phyloP scores from a whole-genome alignment of 2,888 invertebrate species.

The Hirtodrosophila alboralis region DNA sequence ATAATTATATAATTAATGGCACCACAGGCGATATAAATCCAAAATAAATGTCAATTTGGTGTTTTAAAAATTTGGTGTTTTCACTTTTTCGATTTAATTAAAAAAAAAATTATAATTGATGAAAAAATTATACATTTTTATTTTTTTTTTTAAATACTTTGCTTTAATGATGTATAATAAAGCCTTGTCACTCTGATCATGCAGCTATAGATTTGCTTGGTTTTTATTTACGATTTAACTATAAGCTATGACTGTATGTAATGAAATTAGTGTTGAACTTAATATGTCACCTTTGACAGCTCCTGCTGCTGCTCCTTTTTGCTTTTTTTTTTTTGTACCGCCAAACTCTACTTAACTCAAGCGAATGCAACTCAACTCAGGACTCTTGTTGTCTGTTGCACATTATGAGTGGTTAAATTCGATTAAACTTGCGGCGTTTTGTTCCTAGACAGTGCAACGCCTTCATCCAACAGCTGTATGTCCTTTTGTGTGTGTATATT shows the following conservation, averaged over 20 bases:
- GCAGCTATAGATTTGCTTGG: constrained; percentile 23
- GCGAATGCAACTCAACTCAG: too few species aligned
- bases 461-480: constrained; percentile 25
- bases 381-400: constrained; percentile 76
- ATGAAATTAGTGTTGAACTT: constrained; percentile 82
- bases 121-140: too few species aligned
- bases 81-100: too few species aligned
- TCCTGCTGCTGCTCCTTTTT: neutral
- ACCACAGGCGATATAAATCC: too few species aligned
- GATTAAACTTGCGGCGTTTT: constrained; percentile 80
- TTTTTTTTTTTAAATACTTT: too few species aligned
- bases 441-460: constrained; percentile 53
- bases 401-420: constrained; percentile 82
- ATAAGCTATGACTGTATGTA: constrained; percentile 58
- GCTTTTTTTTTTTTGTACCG: too few species aligned
- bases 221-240: constrained; percentile 29
- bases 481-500: constrained; percentile 8
- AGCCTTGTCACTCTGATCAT: too few species aligned
- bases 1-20: too few species aligned
- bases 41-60: too few species aligned
- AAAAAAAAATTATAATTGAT: too few species aligned
- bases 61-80: too few species aligned
- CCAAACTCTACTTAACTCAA: constrained; percentile 15
- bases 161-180: too few species aligned
- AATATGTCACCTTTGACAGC: constrained; percentile 58